A percentile compares a stretch with the other conserved stretches of the same genome.
phyloP scores from a whole-genome alignment of 2,113 vertebrate species.

The Axis porcinus region DNA sequence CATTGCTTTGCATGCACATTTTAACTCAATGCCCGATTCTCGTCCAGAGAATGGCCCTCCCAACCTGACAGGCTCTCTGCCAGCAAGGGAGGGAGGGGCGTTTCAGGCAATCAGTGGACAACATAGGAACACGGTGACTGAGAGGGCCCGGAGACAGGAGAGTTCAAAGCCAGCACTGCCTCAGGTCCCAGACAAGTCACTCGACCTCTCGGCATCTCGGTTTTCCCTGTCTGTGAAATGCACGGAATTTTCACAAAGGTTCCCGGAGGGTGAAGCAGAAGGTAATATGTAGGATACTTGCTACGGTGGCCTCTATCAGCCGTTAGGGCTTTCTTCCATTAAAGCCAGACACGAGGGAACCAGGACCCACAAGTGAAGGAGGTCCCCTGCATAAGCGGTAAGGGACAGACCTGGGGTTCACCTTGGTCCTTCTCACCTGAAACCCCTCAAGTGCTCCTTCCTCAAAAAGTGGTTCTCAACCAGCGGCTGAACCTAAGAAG shows the following conservation, averaged over 20 bases:
- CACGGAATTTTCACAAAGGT: background rate
- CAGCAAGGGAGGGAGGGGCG: too few species aligned
- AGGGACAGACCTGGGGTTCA: background rate
- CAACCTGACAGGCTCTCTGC: background rate
- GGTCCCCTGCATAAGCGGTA: background rate
- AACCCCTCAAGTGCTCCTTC: background rate
- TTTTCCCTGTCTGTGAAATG: background rate
- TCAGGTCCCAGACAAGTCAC: background rate
- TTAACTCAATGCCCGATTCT: background rate
- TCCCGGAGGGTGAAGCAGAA: background rate
- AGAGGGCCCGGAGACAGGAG: background rate
- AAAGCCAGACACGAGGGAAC: background rate
- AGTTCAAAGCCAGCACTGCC: background rate
- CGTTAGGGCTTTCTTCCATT: background rate
- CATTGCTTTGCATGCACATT: background rate
- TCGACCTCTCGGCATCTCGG: background rate
- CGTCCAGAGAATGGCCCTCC: background rate
- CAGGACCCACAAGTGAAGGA: background rate
- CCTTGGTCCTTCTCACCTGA: background rate
- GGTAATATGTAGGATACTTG: background rate
- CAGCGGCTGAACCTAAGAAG: background rate
- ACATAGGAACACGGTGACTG: background rate
- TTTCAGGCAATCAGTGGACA: background rate
- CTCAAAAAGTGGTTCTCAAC: background rate
- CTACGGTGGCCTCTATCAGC: accelerated